phyloP scores from a whole-genome alignment of 2,888 invertebrate species.

The Torymus auratus region DNA sequence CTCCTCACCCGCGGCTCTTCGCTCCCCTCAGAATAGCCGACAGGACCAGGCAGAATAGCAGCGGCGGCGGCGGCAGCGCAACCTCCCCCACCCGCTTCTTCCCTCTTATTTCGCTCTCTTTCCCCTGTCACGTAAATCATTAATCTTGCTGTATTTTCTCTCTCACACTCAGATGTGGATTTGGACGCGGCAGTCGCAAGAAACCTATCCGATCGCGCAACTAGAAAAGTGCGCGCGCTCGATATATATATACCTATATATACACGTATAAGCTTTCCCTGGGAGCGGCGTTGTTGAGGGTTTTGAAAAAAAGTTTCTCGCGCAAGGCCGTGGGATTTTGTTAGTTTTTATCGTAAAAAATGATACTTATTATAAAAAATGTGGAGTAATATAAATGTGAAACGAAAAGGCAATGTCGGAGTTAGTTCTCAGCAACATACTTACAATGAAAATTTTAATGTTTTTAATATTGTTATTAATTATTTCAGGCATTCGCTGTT shows the following conservation, averaged over 20 bases:
- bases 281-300: constrained; percentile 1
- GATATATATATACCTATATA: constrained; percentile 13
- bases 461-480: no score
- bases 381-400: no score
- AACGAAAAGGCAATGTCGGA: no score
- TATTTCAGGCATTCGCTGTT: no score
- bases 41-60: constrained; percentile 60
- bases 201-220: constrained; percentile 61
- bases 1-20: constrained; percentile 57
- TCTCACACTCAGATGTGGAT: constrained; percentile 76
- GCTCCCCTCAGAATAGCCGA: constrained; percentile 62
- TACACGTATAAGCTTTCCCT: neutral
- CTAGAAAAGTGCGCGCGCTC: constrained; percentile 54
- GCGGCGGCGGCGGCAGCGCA: constrained; percentile 21
- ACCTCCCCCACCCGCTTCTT: constrained; percentile 56
- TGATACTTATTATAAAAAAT: no score
- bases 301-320: neutral
- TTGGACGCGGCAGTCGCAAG: constrained; percentile 72
- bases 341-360: no score
- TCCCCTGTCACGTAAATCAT: constrained; percentile 75
- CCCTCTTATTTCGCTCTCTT: constrained; percentile 67
- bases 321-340: no score
- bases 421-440: no score
- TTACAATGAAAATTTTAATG: no score
- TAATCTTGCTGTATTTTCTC: constrained; percentile 76